These are phyloP conservation scores for Scaptomyza montana DNA, from an alignment of 1,140 invertebrate species.

Conservation along the genomic window DNA sequence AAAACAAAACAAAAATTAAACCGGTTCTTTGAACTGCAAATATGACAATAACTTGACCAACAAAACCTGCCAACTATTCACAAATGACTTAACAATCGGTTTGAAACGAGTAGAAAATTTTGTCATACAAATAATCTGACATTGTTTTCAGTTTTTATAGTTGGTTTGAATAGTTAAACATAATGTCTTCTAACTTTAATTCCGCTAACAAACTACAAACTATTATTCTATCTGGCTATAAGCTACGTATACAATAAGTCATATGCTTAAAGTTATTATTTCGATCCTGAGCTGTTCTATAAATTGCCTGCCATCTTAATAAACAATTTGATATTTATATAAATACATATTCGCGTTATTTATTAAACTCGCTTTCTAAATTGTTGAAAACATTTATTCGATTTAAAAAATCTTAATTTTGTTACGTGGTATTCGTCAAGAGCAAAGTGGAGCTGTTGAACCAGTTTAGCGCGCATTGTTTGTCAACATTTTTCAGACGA, in stretches of 20 bases:
- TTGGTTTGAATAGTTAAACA: too few relatives aligned
- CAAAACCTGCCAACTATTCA: constrained; percentile 18
- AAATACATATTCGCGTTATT: neutral
- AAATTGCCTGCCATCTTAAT: too few relatives aligned
- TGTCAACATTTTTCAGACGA: constrained; percentile 55
- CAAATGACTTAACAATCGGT: neutral
- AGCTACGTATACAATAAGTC: too few relatives aligned
- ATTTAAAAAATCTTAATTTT: neutral
- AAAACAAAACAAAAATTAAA: constrained; percentile 39
- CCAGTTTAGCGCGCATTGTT: constrained; percentile 15
- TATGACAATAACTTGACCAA: constrained; percentile 10
- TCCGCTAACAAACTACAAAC: too few relatives aligned
- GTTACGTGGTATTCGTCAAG: neutral
- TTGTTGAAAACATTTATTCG: neutral
- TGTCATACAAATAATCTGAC: neutral
- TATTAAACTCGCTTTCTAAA: neutral
- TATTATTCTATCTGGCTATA: too few relatives aligned
- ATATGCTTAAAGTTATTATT: too few relatives aligned
- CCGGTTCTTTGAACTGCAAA: constrained; percentile 49
- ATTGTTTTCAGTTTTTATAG: too few relatives aligned
- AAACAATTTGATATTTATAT: too few relatives aligned
- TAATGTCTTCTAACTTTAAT: too few relatives aligned
- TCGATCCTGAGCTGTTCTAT: too few relatives aligned
- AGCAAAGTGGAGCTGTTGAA: constrained; percentile 16
- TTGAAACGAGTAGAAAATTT: constrained; percentile 17